These are phyloP conservation scores for Autographa pulchrina DNA, from an alignment of 2,888 invertebrate species.

Conservation along the genomic window DNA sequence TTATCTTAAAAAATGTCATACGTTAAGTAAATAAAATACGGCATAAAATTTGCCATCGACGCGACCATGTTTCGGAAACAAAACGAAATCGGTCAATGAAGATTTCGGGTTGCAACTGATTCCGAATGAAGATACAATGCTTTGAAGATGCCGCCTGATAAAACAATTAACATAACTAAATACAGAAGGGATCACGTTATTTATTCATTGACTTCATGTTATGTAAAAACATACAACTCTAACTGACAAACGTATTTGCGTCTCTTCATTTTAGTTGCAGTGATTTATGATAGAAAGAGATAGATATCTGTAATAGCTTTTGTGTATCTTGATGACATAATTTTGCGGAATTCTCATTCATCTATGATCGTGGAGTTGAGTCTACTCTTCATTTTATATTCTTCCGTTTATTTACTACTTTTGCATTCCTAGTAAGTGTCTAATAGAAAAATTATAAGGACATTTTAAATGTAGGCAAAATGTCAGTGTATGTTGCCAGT, in stretches of 20 bases:
- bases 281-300: constrained; percentile 1
- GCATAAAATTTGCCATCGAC: neutral
- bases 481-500: no score
- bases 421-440: no score
- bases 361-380: neutral
- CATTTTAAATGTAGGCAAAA: no score
- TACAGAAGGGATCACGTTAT: constrained; percentile 39
- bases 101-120: constrained; percentile 49
- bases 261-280: neutral
- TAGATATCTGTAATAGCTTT: constrained; percentile 5
- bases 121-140: constrained; percentile 41
- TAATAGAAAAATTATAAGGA: no score
- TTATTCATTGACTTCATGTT: constrained; percentile 51
- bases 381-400: neutral
- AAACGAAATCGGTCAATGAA: constrained; percentile 46
- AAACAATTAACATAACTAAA: constrained; percentile 56
- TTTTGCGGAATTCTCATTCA: neutral
- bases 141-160: constrained; percentile 53
- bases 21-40: no score
- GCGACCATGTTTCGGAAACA: constrained; percentile 5
- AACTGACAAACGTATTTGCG: neutral
- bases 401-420: no score
- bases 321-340: neutral
- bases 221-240: constrained; percentile 7
- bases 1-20: no score